Evolutionary conservation across 53 echinoderm and acorn worm genomes (phyloP).

Genomic region (Echinometra lucunter): DNA sequence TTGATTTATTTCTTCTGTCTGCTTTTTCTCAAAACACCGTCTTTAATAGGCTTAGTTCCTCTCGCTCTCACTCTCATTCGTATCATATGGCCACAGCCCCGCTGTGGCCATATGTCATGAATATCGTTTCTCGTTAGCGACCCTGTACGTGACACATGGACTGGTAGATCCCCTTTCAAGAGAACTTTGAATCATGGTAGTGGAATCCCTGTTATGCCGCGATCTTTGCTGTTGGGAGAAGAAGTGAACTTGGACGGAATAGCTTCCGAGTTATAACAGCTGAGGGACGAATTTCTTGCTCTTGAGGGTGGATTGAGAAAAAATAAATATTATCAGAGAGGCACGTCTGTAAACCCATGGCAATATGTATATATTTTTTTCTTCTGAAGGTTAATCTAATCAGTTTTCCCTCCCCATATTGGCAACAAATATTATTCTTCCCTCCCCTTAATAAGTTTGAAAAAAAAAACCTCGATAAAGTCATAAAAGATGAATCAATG

Average conservation of each 20-base stretch:
- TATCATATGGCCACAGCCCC: background rate
- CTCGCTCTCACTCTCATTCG: background rate
- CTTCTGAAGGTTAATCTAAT: too few species aligned
- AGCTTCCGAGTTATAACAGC: background rate
- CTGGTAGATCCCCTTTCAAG: slow-evolving; percentile 12
- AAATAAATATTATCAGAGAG: too few species aligned
- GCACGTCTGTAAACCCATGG: too few species aligned
- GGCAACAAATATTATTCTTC: too few species aligned
- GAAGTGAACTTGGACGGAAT: slow-evolving; percentile 23
- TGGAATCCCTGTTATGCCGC: background rate
- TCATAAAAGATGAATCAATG: too few species aligned
- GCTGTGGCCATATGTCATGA: background rate
- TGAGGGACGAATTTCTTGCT: background rate
- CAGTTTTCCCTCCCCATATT: too few species aligned
- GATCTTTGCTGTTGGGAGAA: background rate
- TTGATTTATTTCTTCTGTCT: too few species aligned
- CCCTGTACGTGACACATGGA: background rate
- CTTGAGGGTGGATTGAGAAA: too few species aligned
- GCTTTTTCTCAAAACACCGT: too few species aligned
- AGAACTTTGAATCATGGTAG: background rate
- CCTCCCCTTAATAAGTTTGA: too few species aligned
- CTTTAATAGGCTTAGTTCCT: background rate
- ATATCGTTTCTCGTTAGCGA: background rate
- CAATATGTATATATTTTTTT: too few species aligned
- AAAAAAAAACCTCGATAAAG: too few species aligned